phyloP scores from a whole-genome alignment of 2,888 invertebrate species.

The Rhimphoctona megacephalus region DNA sequence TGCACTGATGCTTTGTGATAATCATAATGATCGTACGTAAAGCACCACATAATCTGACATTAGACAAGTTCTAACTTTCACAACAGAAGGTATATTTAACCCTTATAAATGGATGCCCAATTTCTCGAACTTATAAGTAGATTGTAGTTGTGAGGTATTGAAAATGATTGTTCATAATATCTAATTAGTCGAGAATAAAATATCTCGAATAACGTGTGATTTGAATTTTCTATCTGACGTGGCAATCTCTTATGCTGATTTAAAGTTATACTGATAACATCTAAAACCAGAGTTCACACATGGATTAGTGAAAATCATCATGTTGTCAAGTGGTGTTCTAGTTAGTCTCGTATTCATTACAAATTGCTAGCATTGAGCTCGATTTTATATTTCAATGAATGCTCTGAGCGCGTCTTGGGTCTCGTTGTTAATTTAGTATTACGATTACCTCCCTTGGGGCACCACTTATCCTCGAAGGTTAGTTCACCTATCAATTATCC shows the following conservation, averaged over 20 bases:
- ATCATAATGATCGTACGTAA: background rate
- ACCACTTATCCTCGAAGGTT: conserved; percentile 75
- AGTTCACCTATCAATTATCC: conserved; percentile 75
- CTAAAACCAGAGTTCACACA: background rate
- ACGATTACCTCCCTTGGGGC: conserved; percentile 43
- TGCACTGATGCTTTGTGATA: no score
- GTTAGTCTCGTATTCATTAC: conserved; percentile 82
- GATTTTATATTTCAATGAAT: conserved; percentile 20
- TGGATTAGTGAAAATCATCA: background rate
- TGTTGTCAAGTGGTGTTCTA: conserved; percentile 68
- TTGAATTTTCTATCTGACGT: background rate
- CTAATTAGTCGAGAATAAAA: background rate
- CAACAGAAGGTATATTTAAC: background rate
- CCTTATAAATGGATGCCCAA: background rate
- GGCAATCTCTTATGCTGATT: background rate
- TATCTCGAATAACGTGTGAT: background rate
- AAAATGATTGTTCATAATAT: background rate
- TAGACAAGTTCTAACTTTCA: background rate
- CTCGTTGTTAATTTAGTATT: conserved; percentile 44
- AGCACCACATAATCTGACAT: background rate
- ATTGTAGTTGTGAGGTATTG: background rate
- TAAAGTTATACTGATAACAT: background rate
- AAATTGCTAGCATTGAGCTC: conserved; percentile 77
- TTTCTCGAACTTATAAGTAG: background rate
- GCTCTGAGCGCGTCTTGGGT: conserved; percentile 2